Evolutionary conservation across 1,140 invertebrate species (phyloP), one percentile per base, ranked within the genome.

Genomic region (Copidosoma floridanum): DNA sequence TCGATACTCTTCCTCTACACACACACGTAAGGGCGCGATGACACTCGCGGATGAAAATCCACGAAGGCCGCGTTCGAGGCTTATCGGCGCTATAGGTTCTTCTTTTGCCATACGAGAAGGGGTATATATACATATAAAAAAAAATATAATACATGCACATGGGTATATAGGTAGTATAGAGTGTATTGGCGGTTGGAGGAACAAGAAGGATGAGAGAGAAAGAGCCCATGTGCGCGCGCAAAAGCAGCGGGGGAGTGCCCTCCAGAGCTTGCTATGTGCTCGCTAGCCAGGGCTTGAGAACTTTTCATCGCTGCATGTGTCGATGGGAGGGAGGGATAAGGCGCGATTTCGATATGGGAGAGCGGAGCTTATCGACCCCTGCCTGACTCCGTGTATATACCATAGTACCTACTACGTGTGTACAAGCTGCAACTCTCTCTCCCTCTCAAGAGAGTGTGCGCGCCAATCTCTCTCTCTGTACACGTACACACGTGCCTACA

Each of bases 1-100:
- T n/a, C n/a, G n/a, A n/a, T n/a, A n/a, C n/a, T n/a, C n/a, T n/a
- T n/a, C n/a, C n/a, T n/a, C n/a, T n/a, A n/a, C n/a, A n/a, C n/a
- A n/a, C n/a, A n/a, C 63, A 38, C 61, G 57, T 21, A 41, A 55
- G 38, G 21, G 29, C 41, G 48, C 52, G 63, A 63, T 55, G 61
- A 40, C 55, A 51, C 47, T 32, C 16, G 63, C 55, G 40, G 66
- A 69, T 71, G 64, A 61, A 61, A 66, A 67, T 55, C 54, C 56
- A 10, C 43, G 32, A 11, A 55, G 59, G 20, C 57, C 54, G 32
- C 41, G 18, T 26, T n/a, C 38, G 52, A 16, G 40, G 40, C 57
- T 58, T 38, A 40, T 46, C 35, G 41, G 41, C 24, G 32, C 56
- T 16, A 26, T 37, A 29, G 32, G n/a, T n/a, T n/a, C n/a, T n/a